These are phyloP conservation scores for Schlechtendalia chinensis DNA, from an alignment of 1,140 invertebrate species.

Conservation along the genomic window DNA sequence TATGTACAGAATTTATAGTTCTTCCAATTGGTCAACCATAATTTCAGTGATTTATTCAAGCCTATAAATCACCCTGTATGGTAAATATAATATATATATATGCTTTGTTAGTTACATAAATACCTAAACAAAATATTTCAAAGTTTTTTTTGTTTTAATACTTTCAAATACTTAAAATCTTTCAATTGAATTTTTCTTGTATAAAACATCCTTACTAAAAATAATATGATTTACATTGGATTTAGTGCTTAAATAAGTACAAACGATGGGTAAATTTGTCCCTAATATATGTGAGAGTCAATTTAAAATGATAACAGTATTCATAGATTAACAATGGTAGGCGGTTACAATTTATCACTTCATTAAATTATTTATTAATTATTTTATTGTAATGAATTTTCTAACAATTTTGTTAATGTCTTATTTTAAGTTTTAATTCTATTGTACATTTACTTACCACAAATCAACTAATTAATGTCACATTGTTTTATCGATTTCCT, in stretches of 20 bases:
- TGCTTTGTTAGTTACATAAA: background rate
- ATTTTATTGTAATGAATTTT: background rate
- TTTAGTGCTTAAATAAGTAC: conserved; percentile 3
- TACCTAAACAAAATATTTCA: background rate
- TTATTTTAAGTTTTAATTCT: background rate
- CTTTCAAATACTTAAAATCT: background rate
- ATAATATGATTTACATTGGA: background rate
- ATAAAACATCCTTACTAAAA: no score
- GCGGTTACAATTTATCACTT: no score
- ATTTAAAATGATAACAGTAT: conserved; percentile 37
- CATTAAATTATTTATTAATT: background rate
- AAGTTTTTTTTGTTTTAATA: background rate
- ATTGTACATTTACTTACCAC: conserved; percentile 12
- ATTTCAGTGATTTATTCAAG: conserved; percentile 22
- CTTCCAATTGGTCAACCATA: conserved; percentile 8
- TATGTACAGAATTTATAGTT: conserved; percentile 25
- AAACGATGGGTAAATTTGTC: background rate
- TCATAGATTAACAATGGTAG: conserved; percentile 17
- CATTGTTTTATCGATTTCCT: conserved; percentile 8
- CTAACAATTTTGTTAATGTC: background rate
- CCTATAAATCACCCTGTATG: conserved; percentile 42
- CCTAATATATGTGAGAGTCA: conserved; percentile 25
- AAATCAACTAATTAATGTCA: background rate
- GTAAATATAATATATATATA: conserved; percentile 6
- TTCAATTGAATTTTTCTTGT: background rate